These are phyloP conservation scores for Limnephilus auricula DNA, from an alignment of 2,888 invertebrate genomes.

Conservation along the genomic window DNA sequence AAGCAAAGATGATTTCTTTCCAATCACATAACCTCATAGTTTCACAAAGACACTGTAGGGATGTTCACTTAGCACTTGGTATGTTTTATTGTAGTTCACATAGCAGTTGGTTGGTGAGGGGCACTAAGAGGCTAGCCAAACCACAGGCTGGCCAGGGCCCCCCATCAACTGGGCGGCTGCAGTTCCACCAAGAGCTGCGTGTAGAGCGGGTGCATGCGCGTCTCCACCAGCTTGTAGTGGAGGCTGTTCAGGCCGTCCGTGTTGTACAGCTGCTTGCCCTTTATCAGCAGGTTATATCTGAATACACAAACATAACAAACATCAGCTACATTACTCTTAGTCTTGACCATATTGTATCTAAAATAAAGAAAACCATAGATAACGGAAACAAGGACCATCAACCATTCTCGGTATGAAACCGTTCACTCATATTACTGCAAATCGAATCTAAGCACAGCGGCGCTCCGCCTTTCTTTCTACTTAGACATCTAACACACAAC, in stretches of 20 bases:
- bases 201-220: constrained; percentile 85
- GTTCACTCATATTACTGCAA: too few relatives aligned
- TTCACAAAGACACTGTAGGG: not conserved
- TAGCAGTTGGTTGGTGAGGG: not conserved
- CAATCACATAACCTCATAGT: not conserved
- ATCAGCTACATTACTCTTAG: not conserved
- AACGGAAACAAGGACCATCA: not conserved
- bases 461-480: too few relatives aligned
- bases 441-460: too few relatives aligned
- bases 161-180: constrained; percentile 85
- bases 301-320: constrained; percentile 67
- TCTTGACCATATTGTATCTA: not conserved
- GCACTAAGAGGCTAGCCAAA: constrained; percentile 73
- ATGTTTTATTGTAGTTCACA: not conserved
- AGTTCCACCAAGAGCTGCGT: constrained; percentile 90
- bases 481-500: too few relatives aligned
- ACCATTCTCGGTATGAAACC: not conserved
- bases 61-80: not conserved
- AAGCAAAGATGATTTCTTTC: not conserved
- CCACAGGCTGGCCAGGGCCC: constrained; percentile 77
- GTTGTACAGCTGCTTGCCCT: constrained; percentile 88
- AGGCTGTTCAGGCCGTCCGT: constrained; percentile 93
- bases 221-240: constrained; percentile 84
- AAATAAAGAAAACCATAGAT: not conserved
- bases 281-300: constrained; percentile 91